Evolutionary conservation across 2,888 invertebrate genomes (phyloP).

Genomic region (Nomada ruficornis): DNA sequence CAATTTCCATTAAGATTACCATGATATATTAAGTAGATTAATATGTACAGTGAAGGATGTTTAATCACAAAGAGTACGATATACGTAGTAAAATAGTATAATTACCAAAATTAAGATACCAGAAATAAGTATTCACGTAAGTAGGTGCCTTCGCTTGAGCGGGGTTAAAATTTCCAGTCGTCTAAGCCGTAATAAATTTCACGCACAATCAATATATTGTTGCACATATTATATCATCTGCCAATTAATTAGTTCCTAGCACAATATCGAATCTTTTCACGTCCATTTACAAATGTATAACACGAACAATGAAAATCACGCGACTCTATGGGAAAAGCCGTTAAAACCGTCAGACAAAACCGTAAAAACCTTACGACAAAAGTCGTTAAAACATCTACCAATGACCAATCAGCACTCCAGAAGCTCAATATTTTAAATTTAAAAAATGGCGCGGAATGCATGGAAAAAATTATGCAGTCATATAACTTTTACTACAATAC

Average conservation of each 20-base stretch:
- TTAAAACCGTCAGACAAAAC: neutral
- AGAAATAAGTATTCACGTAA: neutral
- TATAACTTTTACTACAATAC: neutral
- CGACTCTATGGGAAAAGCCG: neutral
- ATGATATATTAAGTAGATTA: neutral
- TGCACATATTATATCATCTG: neutral
- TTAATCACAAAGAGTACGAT: neutral
- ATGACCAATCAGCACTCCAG: conserved; percentile 32
- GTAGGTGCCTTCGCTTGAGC: neutral
- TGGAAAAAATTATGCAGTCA: neutral
- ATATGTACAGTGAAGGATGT: neutral
- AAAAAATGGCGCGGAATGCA: conserved; percentile 25
- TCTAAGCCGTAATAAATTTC: neutral
- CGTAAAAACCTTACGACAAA: conserved; percentile 8
- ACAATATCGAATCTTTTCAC: neutral
- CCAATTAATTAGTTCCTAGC: neutral
- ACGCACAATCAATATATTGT: neutral
- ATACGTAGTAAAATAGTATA: neutral
- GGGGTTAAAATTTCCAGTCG: conserved; percentile 34
- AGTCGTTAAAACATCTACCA: conserved; percentile 10
- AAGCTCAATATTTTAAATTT: neutral
- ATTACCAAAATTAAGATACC: conserved; percentile 29
- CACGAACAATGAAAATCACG: conserved; percentile 4
- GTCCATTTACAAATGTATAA: neutral
- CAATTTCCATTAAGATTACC: neutral